Base-by-base conservation (phyloP, 2,797 vertebrate species). In the Pangasius macronema region DNA sequence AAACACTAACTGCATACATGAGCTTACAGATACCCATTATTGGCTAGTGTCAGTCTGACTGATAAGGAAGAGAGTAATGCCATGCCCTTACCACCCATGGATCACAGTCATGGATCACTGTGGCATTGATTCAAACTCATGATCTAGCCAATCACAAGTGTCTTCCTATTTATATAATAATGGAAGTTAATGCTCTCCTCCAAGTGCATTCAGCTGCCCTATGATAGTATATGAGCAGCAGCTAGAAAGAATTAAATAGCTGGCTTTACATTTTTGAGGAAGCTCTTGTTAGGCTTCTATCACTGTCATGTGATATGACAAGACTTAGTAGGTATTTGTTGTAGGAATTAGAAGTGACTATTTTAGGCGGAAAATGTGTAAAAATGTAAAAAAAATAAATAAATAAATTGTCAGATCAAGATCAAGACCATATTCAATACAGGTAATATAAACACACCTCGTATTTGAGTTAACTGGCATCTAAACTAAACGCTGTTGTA, bases 81-180 rank as follows among this genome's bases (percentile, higher is more conserved):
- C n/a, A 63, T 49, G 61, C 18, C 42, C 9, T 65, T 67, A 9
- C 16, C 39, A 82, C 39, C 18, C 4, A 82, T 61, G 22, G 36
- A 81, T 33, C 27, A 82, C 22, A 30, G 20, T 22, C 61, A 20
- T 30, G 8, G 59, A 67, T 82, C 27, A 67, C 39, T 11, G 8
- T 82, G 36, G 14, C 39, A 65, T 4, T 30, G n/a, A 51, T 67
- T 67, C n/a, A 30, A 63, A 67, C 27, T 49, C 42, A 81, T 81
- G 77, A 57, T 81, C 79, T 61, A 61, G 79, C 79, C 79, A 61
- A 61, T 81, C 55, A 61, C 33, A 63, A n/a, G 36, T 49, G 6
- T 42, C 57, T 81, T 61, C 9, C 13, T 42, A 46, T 63, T 63
- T 82, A 9, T 27, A 63, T 63, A 82, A 82, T 82, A 27, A 65